Conservation (phyloP, 2,113 vertebrate species). For the Melanocharis versteri region DNA sequence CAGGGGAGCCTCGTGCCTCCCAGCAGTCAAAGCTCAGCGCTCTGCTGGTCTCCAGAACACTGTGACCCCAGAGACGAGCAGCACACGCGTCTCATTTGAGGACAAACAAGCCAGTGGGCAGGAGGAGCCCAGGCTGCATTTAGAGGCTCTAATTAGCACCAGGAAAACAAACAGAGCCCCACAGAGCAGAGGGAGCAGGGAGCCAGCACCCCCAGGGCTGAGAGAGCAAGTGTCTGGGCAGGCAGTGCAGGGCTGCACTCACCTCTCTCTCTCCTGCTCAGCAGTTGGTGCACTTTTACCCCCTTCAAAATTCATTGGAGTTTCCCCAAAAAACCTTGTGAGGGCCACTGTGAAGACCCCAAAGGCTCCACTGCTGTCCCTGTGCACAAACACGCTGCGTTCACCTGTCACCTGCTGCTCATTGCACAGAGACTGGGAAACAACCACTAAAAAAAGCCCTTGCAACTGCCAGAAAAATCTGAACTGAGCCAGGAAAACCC, state of each 20-base stretch:
- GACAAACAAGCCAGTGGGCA: neutral
- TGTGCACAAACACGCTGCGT: fast-evolving
- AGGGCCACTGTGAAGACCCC: neutral
- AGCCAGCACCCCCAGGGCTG: neutral
- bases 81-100: neutral
- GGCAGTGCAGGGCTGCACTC: neutral
- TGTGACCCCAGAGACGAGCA: neutral
- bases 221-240: neutral
- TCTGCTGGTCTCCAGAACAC: neutral
- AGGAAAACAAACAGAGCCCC: conserved; percentile 15
- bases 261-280: neutral
- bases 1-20: neutral
- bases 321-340: neutral
- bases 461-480: neutral
- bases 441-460: neutral
- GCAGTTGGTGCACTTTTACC: neutral
- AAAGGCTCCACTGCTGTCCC: neutral
- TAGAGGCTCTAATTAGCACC: neutral
- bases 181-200: neutral
- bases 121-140: neutral
- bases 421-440: neutral
- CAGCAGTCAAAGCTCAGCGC: fast-evolving
- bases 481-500: neutral
- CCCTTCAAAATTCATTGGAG: neutral
- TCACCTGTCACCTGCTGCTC: neutral